These are phyloP conservation scores for Anguilla japonica DNA, from an alignment of 2,113 vertebrate genomes.

Conservation along the genomic window DNA sequence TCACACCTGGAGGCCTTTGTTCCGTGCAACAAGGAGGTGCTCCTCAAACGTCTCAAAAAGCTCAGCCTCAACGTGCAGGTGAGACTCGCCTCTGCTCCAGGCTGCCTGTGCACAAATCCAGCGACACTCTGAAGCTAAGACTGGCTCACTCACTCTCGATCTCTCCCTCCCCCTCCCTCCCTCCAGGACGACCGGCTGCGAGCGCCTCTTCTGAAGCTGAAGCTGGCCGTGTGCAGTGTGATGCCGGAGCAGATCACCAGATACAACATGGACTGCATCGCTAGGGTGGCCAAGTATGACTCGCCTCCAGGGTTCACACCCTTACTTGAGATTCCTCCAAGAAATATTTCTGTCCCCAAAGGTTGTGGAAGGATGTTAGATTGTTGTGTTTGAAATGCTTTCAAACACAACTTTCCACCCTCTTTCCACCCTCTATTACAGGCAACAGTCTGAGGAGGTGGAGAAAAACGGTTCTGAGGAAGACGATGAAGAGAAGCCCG, in stretches of 20 bases:
- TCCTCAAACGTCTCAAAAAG: slow-evolving; percentile 96
- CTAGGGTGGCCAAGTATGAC: slow-evolving; percentile 86
- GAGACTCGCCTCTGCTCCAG: slow-evolving; percentile 9
- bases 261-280: slow-evolving; percentile 95
- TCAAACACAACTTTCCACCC: too few species aligned
- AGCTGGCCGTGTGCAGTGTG: slow-evolving; percentile 88
- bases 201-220: slow-evolving; percentile 90
- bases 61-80: slow-evolving; percentile 96
- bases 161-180: not conserved
- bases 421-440: slow-evolving; percentile 40
- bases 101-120: too few species aligned
- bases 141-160: too few species aligned
- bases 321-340: not conserved
- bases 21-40: slow-evolving; percentile 95
- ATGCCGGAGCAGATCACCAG: slow-evolving; percentile 96
- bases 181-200: slow-evolving; percentile 88
- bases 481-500: slow-evolving; percentile 95
- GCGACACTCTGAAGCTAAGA: too few species aligned
- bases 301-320: not conserved
- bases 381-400: too few species aligned
- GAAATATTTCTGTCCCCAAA: too few species aligned
- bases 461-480: slow-evolving; percentile 95
- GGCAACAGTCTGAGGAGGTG: slow-evolving; percentile 87
- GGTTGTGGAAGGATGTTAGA: too few species aligned
- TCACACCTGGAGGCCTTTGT: slow-evolving; percentile 94